A percentile compares a stretch with the other conserved stretches of the same genome.
Conservation (phyloP, 2,113 vertebrate genomes). For the Brienomyrus longianalis region DNA sequence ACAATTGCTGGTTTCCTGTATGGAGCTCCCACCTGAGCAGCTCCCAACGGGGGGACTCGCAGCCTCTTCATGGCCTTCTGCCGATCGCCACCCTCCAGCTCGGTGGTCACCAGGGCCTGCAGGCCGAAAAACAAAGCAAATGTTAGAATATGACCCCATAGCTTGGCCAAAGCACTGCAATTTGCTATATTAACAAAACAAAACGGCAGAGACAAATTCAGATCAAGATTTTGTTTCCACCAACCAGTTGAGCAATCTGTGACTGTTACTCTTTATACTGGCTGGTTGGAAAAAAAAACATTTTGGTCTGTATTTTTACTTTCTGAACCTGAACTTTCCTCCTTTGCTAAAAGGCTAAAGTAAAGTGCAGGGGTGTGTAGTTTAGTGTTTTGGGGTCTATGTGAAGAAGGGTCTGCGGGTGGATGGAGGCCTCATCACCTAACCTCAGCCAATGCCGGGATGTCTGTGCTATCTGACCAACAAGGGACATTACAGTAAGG, state of each 20-base stretch:
- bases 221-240: neutral
- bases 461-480: neutral
- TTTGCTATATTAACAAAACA: neutral
- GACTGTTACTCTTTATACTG: neutral
- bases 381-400: neutral
- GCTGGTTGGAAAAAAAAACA: neutral
- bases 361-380: neutral
- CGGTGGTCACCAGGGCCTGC: slow-evolving; percentile 87
- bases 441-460: neutral
- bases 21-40: slow-evolving; percentile 78
- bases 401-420: neutral
- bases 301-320: neutral
- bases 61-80: slow-evolving; percentile 98
- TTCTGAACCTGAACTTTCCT: neutral
- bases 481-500: neutral
- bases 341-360: neutral
- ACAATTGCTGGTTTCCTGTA: too few species aligned
- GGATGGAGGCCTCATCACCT: neutral
- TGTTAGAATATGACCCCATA: neutral
- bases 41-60: slow-evolving; percentile 91
- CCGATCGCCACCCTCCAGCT: slow-evolving; percentile 93
- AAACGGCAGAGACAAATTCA: neutral
- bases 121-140: neutral
- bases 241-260: neutral
- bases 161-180: neutral